phyloP scores from a whole-genome alignment of 2,113 vertebrate genomes.

The Apodemus speciosus region DNA sequence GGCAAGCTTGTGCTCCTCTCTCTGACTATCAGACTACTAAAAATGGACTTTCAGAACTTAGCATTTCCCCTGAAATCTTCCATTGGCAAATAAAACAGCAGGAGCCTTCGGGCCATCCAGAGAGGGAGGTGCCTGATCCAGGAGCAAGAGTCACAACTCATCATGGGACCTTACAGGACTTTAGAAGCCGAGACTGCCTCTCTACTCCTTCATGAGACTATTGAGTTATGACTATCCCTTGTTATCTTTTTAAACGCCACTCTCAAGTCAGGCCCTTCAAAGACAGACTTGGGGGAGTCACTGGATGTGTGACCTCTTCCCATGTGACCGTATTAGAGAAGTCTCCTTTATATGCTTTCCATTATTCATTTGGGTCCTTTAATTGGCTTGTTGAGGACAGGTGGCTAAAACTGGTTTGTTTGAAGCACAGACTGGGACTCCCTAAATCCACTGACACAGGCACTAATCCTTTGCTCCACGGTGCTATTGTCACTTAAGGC shows the following conservation, averaged over 20 bases:
- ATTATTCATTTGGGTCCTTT: neutral
- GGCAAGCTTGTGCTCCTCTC: neutral
- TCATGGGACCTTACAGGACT: neutral
- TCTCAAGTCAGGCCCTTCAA: neutral
- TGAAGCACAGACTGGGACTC: neutral
- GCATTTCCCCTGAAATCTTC: neutral
- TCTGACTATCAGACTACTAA: neutral
- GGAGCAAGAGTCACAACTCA: neutral
- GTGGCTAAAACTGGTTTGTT: neutral
- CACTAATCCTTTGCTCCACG: neutral
- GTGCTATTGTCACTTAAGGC: neutral
- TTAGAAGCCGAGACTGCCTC: neutral
- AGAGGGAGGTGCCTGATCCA: neutral
- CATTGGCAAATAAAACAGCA: neutral
- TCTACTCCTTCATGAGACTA: neutral
- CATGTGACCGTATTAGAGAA: neutral
- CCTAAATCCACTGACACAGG: neutral
- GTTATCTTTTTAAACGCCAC: neutral
- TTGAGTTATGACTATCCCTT: neutral
- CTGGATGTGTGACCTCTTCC: neutral
- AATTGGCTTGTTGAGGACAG: neutral
- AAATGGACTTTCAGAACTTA: neutral
- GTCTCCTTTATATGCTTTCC: neutral
- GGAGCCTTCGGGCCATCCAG: neutral
- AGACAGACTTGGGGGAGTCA: neutral